Base-by-base conservation (phyloP, 2,888 invertebrate species). In the Melitaea athalia region DNA sequence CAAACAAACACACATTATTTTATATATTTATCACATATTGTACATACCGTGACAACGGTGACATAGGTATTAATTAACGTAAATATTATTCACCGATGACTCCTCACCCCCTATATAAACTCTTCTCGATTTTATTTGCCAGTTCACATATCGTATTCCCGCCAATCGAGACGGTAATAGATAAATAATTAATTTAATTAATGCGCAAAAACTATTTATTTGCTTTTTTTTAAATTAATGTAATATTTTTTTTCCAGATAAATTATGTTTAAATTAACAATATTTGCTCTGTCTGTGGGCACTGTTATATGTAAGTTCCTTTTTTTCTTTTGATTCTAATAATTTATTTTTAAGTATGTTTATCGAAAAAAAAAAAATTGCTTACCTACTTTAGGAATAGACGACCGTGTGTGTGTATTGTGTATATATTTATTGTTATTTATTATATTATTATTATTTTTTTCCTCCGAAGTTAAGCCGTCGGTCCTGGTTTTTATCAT, bases 1-100 rank as follows among this genome's bases (percentile, higher is more conserved):
- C 10, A 15, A 57, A 55, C 42, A 24, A 24, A 45, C 24, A 43
- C 10, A 59, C 59, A 12, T 0, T 55, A 55, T 24, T 59, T 59
- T 59, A 45, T 24, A 24, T 17, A 43, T 17, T 14, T 45, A 8
- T 59, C 10, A 55, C 14, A 7, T 59, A 59, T 42, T 7, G 14
- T 59, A 59, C n/a, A 11, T 33, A n/a, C 17, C 31, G 12, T 53
- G 53, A 55, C 31, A 55, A 55, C n/a, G 31, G 53, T 33, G 33
- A 55, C 53, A 55, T 31, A n/a, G 43, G 55, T 49, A 62, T 55
- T 67, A 53, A 55, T 55, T 60, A 38, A 67, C 38, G 38, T 61
- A 38, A 61, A 55, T 61, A 66, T 60, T 66, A 61, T 55, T 61
- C 55, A 66, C 17, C 17, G 53, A 61, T 55, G 66, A 42, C 62